Evolutionary conservation across 1,140 invertebrate species (phyloP).

Genomic region (Drosophila bifasciata): DNA sequence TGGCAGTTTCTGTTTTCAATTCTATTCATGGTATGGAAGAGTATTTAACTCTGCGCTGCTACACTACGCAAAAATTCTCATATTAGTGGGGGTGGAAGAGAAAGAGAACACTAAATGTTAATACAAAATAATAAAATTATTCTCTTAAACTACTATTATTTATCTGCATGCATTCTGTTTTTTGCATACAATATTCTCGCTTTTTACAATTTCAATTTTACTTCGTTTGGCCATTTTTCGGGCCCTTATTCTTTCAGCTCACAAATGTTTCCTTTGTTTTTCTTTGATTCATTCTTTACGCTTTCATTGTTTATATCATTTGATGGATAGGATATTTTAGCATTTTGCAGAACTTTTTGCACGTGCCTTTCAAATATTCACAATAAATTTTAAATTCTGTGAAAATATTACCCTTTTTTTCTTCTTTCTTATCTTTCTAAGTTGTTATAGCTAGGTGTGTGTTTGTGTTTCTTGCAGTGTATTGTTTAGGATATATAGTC

Average conservation of each 20-base stretch:
- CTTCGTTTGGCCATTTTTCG: conserved; percentile 29
- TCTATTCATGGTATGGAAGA: background rate
- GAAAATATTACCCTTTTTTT: conserved; percentile 3
- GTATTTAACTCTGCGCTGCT: no score
- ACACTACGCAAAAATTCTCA: conserved; percentile 82
- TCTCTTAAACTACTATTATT: conserved; percentile 64
- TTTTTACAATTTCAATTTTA: conserved; percentile 59
- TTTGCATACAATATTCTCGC: conserved; percentile 29
- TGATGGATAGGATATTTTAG: conserved; percentile 21
- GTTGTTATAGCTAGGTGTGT: conserved; percentile 63
- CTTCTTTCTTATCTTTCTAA: conserved; percentile 53
- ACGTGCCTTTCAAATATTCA: conserved; percentile 76
- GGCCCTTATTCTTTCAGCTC: conserved; percentile 52
- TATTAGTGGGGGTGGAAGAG: conserved; percentile 60
- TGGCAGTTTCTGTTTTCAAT: conserved; percentile 45
- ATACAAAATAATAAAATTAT: conserved; percentile 81
- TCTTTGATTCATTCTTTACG: conserved; percentile 46
- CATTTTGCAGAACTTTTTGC: conserved; percentile 67
- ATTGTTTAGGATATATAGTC: conserved; percentile 81
- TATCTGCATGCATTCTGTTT: conserved; percentile 16
- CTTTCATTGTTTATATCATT: conserved; percentile 47
- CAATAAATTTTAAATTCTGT: conserved; percentile 27
- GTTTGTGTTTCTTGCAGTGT: conserved; percentile 47
- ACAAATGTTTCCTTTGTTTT: conserved; percentile 78
- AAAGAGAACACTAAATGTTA: conserved; percentile 68